These are phyloP conservation scores for Phymanthus crucifer DNA, from an alignment of 92 coral and sea anemone genomes.

Conservation along the genomic window DNA sequence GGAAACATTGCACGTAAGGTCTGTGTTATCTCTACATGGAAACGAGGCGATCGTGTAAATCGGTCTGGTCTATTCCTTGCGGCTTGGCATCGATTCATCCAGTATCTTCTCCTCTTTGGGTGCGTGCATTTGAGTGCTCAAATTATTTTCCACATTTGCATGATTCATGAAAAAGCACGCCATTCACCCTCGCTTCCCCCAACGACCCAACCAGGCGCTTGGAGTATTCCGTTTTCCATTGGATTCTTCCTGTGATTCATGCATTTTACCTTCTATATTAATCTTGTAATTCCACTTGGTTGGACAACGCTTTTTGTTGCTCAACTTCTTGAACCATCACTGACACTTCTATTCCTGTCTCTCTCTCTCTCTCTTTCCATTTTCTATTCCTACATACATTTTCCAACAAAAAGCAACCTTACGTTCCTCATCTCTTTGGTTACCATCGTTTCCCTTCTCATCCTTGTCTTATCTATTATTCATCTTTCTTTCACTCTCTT, in stretches of 20 bases:
- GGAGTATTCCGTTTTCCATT: constrained; percentile 6
- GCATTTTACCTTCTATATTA: constrained; percentile 11
- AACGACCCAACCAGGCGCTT: too few species aligned
- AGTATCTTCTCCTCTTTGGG: neutral
- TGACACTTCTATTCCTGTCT: neutral
- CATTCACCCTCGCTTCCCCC: too few species aligned
- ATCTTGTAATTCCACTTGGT: constrained; percentile 15
- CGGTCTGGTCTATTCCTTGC: too few species aligned
- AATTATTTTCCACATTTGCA: neutral
- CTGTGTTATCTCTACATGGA: too few species aligned
- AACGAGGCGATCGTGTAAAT: too few species aligned
- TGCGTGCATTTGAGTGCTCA: neutral
- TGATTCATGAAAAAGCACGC: neutral
- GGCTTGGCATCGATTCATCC: neutral
- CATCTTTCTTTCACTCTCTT: constrained; percentile 18
- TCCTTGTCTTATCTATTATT: constrained; percentile 1
- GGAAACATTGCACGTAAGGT: too few species aligned
- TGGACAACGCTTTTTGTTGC: constrained; percentile 13
- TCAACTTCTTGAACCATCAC: neutral
- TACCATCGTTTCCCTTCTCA: constrained; percentile 11
- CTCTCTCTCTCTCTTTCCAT: neutral
- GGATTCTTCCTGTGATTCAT: constrained; percentile 26
- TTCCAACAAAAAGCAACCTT: constrained; percentile 14
- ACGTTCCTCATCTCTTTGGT: constrained; percentile 21
- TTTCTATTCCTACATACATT: neutral